Conservation (phyloP, 2,888 invertebrate species). For the Lampropteryx suffumata region DNA sequence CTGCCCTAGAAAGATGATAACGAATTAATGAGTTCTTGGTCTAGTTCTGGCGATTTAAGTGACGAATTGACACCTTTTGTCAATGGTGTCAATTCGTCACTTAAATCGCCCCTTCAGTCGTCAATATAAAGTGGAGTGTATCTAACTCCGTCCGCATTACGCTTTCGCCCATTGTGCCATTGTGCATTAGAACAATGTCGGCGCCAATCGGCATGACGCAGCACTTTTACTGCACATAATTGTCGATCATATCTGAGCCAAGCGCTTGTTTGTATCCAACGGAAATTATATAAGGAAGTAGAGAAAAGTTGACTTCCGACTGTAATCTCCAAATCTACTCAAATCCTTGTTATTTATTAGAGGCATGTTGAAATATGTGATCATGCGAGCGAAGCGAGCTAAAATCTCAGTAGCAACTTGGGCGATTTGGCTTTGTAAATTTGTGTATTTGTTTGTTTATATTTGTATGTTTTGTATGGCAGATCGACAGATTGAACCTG, state of each 20-base stretch:
- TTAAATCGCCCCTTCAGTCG: neutral
- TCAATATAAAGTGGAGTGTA: constrained; percentile 18
- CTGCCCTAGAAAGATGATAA: too few relatives aligned
- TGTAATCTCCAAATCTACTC: too few relatives aligned
- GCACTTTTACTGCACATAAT: constrained; percentile 36
- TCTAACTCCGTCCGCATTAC: constrained; percentile 17
- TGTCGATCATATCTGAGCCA: constrained; percentile 27
- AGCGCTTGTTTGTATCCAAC: constrained; percentile 6
- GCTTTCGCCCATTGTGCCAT: constrained; percentile 35
- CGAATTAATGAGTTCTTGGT: neutral
- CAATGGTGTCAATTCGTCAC: constrained; percentile 9
- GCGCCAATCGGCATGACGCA: constrained; percentile 33
- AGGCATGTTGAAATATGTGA: too few relatives aligned
- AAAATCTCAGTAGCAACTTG: too few relatives aligned
- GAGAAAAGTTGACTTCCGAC: neutral
- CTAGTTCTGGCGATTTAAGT: too few relatives aligned
- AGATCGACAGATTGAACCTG: too few relatives aligned
- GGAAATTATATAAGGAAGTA: constrained; percentile 17
- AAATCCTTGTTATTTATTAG: too few relatives aligned
- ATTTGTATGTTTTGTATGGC: too few relatives aligned
- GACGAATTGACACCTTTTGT: too few relatives aligned
- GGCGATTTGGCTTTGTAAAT: too few relatives aligned
- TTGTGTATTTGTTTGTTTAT: too few relatives aligned
- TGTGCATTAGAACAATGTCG: constrained; percentile 34
- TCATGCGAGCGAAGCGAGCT: too few relatives aligned